A percentile compares a stretch with the other conserved stretches of the same genome.
phyloP scores from a whole-genome alignment of 2,888 invertebrate species.

The Nomada fabriciana region DNA sequence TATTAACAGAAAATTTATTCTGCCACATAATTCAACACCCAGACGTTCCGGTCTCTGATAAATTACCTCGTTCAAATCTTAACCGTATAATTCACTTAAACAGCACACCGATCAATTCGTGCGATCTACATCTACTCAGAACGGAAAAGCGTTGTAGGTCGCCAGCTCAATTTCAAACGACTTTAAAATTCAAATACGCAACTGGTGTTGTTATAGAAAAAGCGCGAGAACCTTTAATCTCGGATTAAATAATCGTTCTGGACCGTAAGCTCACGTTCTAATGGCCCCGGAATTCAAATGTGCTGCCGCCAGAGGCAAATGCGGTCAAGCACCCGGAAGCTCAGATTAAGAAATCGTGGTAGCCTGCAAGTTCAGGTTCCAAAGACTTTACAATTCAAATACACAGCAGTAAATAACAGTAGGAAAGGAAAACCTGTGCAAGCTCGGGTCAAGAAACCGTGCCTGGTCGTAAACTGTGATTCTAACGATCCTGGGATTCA shows the following conservation, averaged over 20 bases:
- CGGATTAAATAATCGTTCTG: too few relatives aligned
- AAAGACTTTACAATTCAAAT: not conserved
- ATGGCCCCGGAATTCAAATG: too few relatives aligned
- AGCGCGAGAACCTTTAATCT: too few relatives aligned
- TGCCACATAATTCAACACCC: conserved; percentile 25
- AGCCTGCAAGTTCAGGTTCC: not conserved
- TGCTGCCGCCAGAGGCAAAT: too few relatives aligned
- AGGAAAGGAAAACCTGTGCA: too few relatives aligned
- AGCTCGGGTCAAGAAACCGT: too few relatives aligned
- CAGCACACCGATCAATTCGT: conserved; percentile 1
- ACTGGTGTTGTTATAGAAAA: not conserved
- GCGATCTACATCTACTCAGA: not conserved
- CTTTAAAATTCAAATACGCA: not conserved
- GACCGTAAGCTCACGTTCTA: too few relatives aligned
- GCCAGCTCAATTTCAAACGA: not conserved
- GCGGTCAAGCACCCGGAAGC: not conserved
- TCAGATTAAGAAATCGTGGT: not conserved
- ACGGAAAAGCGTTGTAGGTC: not conserved
- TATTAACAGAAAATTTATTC: conserved; percentile 46
- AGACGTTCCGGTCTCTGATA: conserved; percentile 27
- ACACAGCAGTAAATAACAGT: too few relatives aligned
- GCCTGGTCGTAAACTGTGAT: too few relatives aligned
- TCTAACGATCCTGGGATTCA: too few relatives aligned
- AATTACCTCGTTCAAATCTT: conserved; percentile 38
- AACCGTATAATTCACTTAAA: conserved; percentile 31